phyloP scores from a whole-genome alignment of 2,888 invertebrate species.

The Argyresthia albistria region DNA sequence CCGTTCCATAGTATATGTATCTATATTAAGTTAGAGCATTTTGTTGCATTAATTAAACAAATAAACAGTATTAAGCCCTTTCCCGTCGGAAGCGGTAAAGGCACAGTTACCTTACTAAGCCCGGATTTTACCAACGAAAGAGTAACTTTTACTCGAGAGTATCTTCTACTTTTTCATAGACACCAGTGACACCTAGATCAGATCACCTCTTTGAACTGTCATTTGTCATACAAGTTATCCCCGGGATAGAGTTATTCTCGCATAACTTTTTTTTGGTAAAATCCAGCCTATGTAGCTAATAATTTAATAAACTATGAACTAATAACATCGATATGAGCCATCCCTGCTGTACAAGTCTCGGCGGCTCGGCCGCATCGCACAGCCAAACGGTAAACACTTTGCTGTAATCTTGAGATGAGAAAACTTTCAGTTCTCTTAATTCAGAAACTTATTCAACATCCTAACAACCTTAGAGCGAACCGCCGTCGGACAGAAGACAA shows the following conservation, averaged over 20 bases:
- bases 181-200: no score
- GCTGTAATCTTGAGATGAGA: constrained; percentile 74
- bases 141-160: no score
- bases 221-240: no score
- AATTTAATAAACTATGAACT: neutral
- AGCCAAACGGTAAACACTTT: constrained; percentile 74
- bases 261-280: no score
- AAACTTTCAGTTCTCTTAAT: constrained; percentile 75
- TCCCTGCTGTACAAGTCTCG: constrained; percentile 20
- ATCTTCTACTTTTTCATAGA: no score
- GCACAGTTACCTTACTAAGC: no score
- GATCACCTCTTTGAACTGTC: no score
- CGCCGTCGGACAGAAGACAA: constrained; percentile 60
- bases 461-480: constrained; percentile 71
- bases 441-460: constrained; percentile 74
- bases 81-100: neutral
- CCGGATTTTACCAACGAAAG: no score
- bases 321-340: neutral
- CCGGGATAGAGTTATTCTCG: no score
- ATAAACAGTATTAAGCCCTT: neutral
- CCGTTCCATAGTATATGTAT: no score
- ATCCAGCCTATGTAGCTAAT: neutral
- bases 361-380: constrained; percentile 54
- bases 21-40: neutral
- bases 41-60: neutral